Evolutionary conservation across 2,113 vertebrate species (phyloP).

Genomic region (Protobothrops mucrosquamatus): DNA sequence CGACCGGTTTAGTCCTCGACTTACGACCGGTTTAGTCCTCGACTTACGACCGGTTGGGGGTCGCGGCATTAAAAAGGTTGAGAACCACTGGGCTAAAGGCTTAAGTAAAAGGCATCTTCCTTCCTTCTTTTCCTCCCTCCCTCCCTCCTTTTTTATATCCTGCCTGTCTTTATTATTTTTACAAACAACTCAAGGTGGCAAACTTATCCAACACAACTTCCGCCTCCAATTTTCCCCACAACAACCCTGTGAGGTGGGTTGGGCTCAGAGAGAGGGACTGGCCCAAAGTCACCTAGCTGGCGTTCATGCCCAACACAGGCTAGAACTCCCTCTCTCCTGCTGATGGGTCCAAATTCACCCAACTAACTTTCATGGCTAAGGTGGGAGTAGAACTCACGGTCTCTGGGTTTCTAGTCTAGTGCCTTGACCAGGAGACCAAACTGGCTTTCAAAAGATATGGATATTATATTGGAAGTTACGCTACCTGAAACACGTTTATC

Average conservation of each 20-base stretch:
- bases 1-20: too few species aligned
- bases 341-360: not conserved
- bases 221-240: not conserved
- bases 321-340: not conserved
- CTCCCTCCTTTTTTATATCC: not conserved
- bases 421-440: not conserved
- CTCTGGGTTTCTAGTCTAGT: not conserved
- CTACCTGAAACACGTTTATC: not conserved
- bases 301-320: not conserved
- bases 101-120: not conserved
- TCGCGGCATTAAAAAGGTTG: too few species aligned
- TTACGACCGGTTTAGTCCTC: too few species aligned
- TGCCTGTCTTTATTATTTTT: not conserved
- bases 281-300: not conserved
- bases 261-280: not conserved
- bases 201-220: not conserved
- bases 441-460: not conserved
- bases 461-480: not conserved
- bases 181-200: not conserved
- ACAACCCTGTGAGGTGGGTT: not conserved
- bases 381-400: not conserved
- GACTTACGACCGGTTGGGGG: too few species aligned
- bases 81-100: too few species aligned
- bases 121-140: not conserved
- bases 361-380: not conserved